Conservation (phyloP, 2,888 invertebrate genomes). For the Buathra laborator region DNA sequence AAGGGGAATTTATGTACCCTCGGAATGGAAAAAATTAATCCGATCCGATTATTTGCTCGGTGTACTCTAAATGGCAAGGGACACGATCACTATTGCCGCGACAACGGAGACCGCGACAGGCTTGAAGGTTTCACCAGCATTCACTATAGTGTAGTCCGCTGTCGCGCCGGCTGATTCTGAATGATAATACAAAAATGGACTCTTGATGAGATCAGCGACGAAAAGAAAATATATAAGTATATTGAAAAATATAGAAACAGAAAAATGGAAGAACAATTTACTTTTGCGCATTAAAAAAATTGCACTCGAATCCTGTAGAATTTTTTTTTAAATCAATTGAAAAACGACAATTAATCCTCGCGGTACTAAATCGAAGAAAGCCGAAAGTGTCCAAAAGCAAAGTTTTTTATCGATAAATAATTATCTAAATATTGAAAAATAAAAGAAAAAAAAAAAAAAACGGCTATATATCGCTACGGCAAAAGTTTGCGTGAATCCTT, state of each 20-base stretch:
- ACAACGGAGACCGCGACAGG: conserved; percentile 82
- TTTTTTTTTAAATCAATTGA: neutral
- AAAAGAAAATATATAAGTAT: conserved; percentile 19
- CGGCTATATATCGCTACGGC: conserved; percentile 21
- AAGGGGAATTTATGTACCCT: conserved; percentile 10
- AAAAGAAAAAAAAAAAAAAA: conserved; percentile 22
- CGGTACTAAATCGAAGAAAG: conserved; percentile 40
- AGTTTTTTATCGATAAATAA: conserved; percentile 7
- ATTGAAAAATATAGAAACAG: conserved; percentile 51
- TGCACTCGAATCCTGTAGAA: neutral
- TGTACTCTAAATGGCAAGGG: conserved; percentile 74
- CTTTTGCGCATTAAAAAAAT: neutral
- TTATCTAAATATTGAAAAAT: neutral
- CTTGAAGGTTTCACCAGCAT: conserved; percentile 82
- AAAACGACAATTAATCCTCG: neutral
- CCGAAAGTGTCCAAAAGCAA: conserved; percentile 18
- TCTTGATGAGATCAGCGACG: conserved; percentile 73
- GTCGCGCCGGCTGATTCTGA: conserved; percentile 82
- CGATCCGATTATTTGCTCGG: conserved; percentile 31
- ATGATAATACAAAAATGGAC: conserved; percentile 82
- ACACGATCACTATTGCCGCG: conserved; percentile 82
- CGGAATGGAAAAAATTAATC: neutral
- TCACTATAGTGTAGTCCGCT: conserved; percentile 80
- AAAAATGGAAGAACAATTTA: conserved; percentile 27
- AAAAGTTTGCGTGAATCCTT: conserved; percentile 24